Percentiles rank a stretch among this genome's conserved stretches.
These are phyloP conservation scores for Acarapis woodi DNA, from an alignment of 1,140 invertebrate species.

Conservation along the genomic window DNA sequence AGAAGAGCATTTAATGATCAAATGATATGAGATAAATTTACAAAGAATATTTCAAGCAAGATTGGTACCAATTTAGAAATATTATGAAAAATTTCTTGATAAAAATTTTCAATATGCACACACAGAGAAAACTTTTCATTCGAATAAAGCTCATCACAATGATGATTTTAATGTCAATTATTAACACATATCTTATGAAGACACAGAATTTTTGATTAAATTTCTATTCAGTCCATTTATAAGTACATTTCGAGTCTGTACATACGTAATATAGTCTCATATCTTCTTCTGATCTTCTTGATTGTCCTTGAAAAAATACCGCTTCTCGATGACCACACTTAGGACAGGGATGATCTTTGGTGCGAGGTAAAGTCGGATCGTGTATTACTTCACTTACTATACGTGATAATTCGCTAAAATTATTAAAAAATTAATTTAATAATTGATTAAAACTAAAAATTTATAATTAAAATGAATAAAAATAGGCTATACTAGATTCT, in stretches of 20 bases:
- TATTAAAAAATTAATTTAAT: too few relatives aligned
- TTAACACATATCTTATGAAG: too few relatives aligned
- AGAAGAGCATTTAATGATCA: too few relatives aligned
- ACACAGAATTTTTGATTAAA: too few relatives aligned
- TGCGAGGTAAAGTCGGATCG: constrained; percentile 85
- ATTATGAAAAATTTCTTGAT: too few relatives aligned
- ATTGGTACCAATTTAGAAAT: too few relatives aligned
- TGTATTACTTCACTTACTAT: constrained; percentile 92
- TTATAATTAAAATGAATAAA: not conserved
- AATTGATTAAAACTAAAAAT: not conserved
- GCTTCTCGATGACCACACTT: constrained; percentile 75
- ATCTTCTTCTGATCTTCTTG: constrained; percentile 80
- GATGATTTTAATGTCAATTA: too few relatives aligned
- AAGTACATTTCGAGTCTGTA: constrained; percentile 63
- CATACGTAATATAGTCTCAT: constrained; percentile 99
- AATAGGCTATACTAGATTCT: constrained; percentile 3
- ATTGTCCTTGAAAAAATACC: constrained; percentile 80
- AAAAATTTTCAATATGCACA: too few relatives aligned
- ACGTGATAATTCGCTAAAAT: constrained; percentile 65
- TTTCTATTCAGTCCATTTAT: constrained; percentile 82
- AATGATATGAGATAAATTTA: too few relatives aligned
- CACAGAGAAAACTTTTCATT: too few relatives aligned
- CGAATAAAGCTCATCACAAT: too few relatives aligned
- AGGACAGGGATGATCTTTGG: constrained; percentile 90
- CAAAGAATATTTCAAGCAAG: too few relatives aligned